Conservation (phyloP, 2,797 vertebrate species). For the Sebastes matsubarae region DNA sequence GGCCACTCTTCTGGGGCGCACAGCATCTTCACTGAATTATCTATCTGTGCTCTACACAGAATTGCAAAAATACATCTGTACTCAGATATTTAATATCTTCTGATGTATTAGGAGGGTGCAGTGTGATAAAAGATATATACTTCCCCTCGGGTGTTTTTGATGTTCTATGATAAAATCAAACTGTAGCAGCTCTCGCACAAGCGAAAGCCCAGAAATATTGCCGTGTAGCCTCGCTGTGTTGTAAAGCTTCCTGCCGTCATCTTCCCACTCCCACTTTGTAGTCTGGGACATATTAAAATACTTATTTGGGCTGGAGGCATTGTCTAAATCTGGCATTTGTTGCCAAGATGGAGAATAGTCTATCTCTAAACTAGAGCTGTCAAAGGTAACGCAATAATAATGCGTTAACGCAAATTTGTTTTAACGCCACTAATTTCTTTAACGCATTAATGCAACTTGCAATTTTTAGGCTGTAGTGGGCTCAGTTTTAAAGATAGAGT, state of each 20-base stretch:
- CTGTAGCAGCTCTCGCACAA: slow-evolving; percentile 24
- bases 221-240: neutral
- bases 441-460: neutral
- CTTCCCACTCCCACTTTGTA: slow-evolving; percentile 26
- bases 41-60: slow-evolving; percentile 12
- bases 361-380: neutral
- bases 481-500: neutral
- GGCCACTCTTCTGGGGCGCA: slow-evolving; percentile 3
- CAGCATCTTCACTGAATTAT: slow-evolving; percentile 21
- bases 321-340: slow-evolving; percentile 40
- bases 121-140: slow-evolving; percentile 36
- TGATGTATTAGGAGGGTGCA: slow-evolving; percentile 29
- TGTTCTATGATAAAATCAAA: slow-evolving; percentile 47
- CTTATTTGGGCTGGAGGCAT: slow-evolving; percentile 41
- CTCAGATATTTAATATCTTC: slow-evolving; percentile 38
- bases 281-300: slow-evolving; percentile 44
- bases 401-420: neutral
- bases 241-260: slow-evolving; percentile 32
- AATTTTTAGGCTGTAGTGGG: neutral
- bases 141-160: slow-evolving; percentile 47
- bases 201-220: slow-evolving; percentile 22
- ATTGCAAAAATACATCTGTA: slow-evolving; percentile 12
- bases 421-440: neutral
- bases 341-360: slow-evolving; percentile 32
- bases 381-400: neutral